phyloP scores from a whole-genome alignment of 1,140 invertebrate genomes.

The Eriocheir sinensis region DNA sequence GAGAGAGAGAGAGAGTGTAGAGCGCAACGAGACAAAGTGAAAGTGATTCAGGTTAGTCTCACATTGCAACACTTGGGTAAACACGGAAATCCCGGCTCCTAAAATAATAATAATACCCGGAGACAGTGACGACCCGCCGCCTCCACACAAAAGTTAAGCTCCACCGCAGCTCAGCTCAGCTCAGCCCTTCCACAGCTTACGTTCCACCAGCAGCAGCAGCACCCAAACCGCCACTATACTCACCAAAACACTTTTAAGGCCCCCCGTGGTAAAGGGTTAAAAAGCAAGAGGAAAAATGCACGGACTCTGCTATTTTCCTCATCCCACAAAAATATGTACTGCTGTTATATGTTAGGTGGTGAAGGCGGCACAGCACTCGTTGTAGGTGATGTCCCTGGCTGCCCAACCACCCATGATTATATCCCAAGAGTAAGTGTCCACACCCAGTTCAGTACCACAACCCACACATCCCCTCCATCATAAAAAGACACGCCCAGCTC shows the following conservation, averaged over 20 bases:
- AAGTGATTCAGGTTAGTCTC: slow-evolving; percentile 54
- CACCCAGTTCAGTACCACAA: too few relatives aligned
- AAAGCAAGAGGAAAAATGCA: not conserved
- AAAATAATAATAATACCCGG: slow-evolving; percentile 31
- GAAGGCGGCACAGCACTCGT: too few relatives aligned
- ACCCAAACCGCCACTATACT: not conserved
- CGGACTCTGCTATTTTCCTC: not conserved
- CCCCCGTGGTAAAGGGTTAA: too few relatives aligned
- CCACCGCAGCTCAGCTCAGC: not conserved
- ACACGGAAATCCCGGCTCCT: slow-evolving; percentile 45
- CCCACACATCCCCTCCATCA: too few relatives aligned
- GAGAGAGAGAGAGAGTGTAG: slow-evolving; percentile 23
- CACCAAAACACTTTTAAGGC: not conserved
- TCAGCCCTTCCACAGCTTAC: slow-evolving; percentile 18
- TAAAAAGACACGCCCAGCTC: too few relatives aligned
- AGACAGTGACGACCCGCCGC: slow-evolving; percentile 19
- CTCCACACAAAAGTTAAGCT: slow-evolving; percentile 24
- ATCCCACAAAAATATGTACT: too few relatives aligned
- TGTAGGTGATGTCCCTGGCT: too few relatives aligned
- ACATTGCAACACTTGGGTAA: slow-evolving; percentile 57
- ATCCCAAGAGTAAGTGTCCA: too few relatives aligned
- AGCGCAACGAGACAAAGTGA: slow-evolving; percentile 29
- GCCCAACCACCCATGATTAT: too few relatives aligned
- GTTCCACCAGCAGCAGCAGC: slow-evolving; percentile 26
- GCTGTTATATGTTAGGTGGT: too few relatives aligned